Evolutionary conservation across 2,888 invertebrate genomes (phyloP), one percentile per base, ranked within the genome.

Genomic region (Amiota communis): DNA sequence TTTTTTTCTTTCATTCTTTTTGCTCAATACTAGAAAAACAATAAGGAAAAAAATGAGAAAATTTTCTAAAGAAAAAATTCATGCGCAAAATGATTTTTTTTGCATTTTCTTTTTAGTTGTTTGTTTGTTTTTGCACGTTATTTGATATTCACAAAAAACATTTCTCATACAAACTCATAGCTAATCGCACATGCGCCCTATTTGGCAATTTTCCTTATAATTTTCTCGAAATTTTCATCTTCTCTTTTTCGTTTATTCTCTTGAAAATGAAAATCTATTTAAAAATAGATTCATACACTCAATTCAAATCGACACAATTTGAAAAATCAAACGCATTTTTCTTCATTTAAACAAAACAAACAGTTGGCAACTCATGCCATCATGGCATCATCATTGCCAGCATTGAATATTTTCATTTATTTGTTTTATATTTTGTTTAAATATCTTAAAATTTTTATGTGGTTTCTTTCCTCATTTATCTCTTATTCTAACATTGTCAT

Each of bases 201-300:
- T 75, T 74, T 77, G 77, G 77, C 74, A 74, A 73, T 74, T 49
- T 36, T 47, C 48, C 36, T 56, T 63, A 75, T 75, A 67, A 63
- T 64, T 75, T 80, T 73, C 61, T 78, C 23, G 10, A 57, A n/a
- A 77, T 80, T 71, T 74, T 75, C 85, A 84, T 81, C n/a, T 82
- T 75, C 67, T 71, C 75, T 70, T 69, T 70, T 69, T 76, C 61
- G 73, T 71, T 77, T 64, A 72, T 59, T 72, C 63, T 61, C 36
- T 36, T 36, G 4, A 36, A 36, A 6, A 36, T 11, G 20, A 61
- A 70, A 20, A 76, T 70, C 53, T 75, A 77, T 86, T 86, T 85
- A 85, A 85, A 85, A 85, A 87, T 87, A 87, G 84, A 13, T 56
- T 46, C 64, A 47, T 13, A 47, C 48, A 48, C 61, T 36, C 36